A percentile compares a stretch with the other conserved stretches of the same genome.
phyloP scores from a whole-genome alignment of 2,797 vertebrate species.

The Lagorchestes hirsutus region DNA sequence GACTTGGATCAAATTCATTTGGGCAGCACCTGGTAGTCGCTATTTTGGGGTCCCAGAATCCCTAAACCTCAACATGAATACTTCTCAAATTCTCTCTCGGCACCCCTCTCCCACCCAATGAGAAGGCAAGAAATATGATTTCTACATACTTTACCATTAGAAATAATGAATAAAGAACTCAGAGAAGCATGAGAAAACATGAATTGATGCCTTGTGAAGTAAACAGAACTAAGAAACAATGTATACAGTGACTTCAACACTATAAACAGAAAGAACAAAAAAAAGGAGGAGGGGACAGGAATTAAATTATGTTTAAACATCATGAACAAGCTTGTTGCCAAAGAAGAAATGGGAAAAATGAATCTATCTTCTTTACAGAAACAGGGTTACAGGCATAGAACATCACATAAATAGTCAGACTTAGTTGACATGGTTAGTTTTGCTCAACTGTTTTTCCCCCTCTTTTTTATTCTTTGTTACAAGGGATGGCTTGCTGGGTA shows the following conservation, averaged over 20 bases:
- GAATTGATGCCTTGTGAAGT: no score
- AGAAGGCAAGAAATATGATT: not conserved
- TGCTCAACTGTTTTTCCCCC: not conserved
- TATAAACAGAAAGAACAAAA: not conserved
- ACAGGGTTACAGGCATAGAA: not conserved
- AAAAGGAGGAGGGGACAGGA: not conserved
- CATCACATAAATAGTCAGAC: not conserved
- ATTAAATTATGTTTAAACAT: not conserved
- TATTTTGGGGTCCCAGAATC: no score
- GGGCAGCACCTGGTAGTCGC: no score
- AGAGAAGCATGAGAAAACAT: no score
- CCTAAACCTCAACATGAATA: no score
- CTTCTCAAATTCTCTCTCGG: not conserved
- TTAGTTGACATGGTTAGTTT: not conserved
- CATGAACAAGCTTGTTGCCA: not conserved
- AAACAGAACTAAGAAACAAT: not conserved
- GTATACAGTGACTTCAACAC: not conserved
- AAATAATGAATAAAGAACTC: no score
- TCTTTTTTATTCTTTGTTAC: not conserved
- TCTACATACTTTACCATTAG: no score
- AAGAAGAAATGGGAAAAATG: not conserved
- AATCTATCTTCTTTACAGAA: not conserved
- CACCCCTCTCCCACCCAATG: not conserved
- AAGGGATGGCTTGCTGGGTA: not conserved
- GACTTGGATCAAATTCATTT: no score